Percentiles rank a stretch among this genome's conserved stretches.
These are phyloP conservation scores for Bucorvus abyssinicus DNA, from an alignment of 2,797 vertebrate genomes.

Conservation along the genomic window DNA sequence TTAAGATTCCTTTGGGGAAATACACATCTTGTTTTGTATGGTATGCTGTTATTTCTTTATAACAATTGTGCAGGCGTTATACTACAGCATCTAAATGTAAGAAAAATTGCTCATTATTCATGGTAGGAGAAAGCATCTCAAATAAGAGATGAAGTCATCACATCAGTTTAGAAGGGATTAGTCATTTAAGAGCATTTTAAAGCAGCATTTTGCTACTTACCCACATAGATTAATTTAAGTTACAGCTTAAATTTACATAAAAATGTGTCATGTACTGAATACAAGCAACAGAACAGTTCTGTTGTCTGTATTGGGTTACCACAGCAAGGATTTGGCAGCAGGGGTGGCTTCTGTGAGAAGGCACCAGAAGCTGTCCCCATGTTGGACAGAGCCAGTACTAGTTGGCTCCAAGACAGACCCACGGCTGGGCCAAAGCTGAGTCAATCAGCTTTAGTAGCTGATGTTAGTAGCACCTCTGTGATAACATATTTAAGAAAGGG, in stretches of 20 bases:
- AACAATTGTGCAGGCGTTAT: background rate
- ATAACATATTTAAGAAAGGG: background rate
- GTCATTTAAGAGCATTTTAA: conserved; percentile 17
- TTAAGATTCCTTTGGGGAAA: background rate
- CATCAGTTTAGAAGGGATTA: background rate
- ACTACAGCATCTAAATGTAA: background rate
- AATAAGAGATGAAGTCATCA: background rate
- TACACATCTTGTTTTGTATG: background rate
- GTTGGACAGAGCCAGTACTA: background rate
- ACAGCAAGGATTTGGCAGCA: background rate
- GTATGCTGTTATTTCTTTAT: background rate
- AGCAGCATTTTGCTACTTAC: background rate
- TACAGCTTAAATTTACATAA: background rate
- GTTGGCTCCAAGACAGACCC: fast-evolving
- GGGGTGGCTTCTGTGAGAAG: background rate
- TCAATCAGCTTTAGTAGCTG: fast-evolving
- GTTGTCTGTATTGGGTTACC: background rate
- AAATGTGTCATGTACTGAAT: background rate
- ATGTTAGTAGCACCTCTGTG: background rate
- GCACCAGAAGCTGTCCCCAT: background rate
- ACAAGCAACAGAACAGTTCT: background rate
- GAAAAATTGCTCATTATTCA: background rate
- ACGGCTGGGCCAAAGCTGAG: fast-evolving
- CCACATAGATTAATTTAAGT: background rate
- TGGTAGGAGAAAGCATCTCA: background rate